Evolutionary conservation across 2,888 invertebrate species (phyloP).

Genomic region (Plebejus argus): DNA sequence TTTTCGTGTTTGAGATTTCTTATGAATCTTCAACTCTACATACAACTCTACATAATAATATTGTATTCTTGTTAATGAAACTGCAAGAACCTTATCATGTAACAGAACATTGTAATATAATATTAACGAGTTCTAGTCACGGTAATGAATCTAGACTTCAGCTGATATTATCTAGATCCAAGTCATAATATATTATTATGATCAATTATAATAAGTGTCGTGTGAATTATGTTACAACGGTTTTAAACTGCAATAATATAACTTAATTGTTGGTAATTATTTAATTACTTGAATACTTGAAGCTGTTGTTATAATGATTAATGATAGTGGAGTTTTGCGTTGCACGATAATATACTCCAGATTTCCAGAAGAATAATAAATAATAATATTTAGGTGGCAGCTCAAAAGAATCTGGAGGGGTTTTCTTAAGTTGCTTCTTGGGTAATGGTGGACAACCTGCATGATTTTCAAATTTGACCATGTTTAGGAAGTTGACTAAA

Average conservation of each 20-base stretch:
- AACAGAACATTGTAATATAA: constrained; percentile 13
- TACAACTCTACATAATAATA: background rate
- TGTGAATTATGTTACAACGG: constrained; percentile 19
- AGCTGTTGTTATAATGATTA: background rate
- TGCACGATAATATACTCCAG: background rate
- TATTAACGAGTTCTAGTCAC: constrained; percentile 1
- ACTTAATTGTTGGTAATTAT: background rate
- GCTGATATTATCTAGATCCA: constrained; percentile 16
- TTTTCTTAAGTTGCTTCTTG: background rate
- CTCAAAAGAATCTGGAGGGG: background rate
- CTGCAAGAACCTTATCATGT: background rate
- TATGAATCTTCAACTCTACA: too few relatives aligned
- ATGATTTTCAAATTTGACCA: too few relatives aligned
- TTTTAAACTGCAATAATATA: background rate
- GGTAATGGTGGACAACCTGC: too few relatives aligned
- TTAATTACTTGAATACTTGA: background rate
- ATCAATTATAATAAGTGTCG: constrained; percentile 14
- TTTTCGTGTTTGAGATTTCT: too few relatives aligned
- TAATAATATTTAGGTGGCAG: background rate
- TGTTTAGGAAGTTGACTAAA: too few relatives aligned
- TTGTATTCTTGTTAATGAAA: background rate
- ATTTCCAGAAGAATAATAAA: too few relatives aligned
- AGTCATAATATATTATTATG: background rate
- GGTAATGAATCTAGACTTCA: constrained; percentile 15
- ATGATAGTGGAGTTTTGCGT: background rate